Percentiles rank a stretch among this genome's conserved stretches.
These are phyloP conservation scores for Tetramorium alpestre DNA, from an alignment of 1,140 invertebrate species.

Conservation along the genomic window DNA sequence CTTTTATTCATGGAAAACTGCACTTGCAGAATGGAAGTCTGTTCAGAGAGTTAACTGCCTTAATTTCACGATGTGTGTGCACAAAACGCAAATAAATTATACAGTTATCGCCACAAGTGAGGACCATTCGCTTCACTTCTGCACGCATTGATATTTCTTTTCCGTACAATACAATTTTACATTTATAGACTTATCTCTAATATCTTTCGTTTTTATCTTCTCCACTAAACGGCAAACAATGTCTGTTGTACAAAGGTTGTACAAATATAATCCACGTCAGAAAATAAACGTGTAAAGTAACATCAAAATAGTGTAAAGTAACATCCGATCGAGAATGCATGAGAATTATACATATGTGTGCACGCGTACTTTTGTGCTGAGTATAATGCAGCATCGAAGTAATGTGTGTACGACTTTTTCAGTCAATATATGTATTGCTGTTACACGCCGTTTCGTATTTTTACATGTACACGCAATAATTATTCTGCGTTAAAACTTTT, in stretches of 20 bases:
- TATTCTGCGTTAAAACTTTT: slow-evolving; percentile 29
- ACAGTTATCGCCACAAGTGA: not conserved
- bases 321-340: slow-evolving; percentile 35
- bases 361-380: slow-evolving; percentile 31
- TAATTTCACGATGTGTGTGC: not conserved
- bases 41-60: not conserved
- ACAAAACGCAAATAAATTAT: not conserved
- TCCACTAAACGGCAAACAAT: slow-evolving; percentile 11
- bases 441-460: slow-evolving; percentile 29
- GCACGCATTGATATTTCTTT: not conserved
- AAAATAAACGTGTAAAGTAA: slow-evolving; percentile 22
- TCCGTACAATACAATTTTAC: slow-evolving; percentile 24
- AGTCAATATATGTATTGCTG: slow-evolving; percentile 38
- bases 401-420: slow-evolving; percentile 21
- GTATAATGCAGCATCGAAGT: slow-evolving; percentile 44
- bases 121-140: not conserved
- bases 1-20: slow-evolving; percentile 30
- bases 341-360: slow-evolving; percentile 57
- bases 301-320: not conserved
- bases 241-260: not conserved
- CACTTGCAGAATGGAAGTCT: slow-evolving; percentile 25
- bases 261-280: not conserved
- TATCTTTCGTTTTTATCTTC: slow-evolving; percentile 13
- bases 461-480: slow-evolving; percentile 12
- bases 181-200: slow-evolving; percentile 16